Base-by-base conservation (phyloP, 2,797 vertebrate genomes). In the Myioborus miniatus region DNA sequence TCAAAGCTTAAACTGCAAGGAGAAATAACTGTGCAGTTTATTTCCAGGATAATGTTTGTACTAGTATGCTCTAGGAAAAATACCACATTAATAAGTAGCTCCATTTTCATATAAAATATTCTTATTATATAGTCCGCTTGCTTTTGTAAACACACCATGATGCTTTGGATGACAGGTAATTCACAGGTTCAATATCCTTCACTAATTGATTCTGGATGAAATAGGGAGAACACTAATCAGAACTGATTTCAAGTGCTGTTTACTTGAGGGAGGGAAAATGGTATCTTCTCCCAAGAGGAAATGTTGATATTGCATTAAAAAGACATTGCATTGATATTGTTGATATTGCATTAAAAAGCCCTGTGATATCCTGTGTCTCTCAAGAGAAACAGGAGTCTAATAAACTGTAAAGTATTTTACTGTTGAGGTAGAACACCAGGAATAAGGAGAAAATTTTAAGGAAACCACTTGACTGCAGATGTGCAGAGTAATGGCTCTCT, bases 191-290 rank as follows among this genome's bases (percentile, higher is more conserved):
- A 97, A 96, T 98, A 97, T 95, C 74, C 71, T 97, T 53, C 90
- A 88, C 93, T 98, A 98, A 98, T 97, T 98, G 97, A 97, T 97
- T 83, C 60, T 95, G 64, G 70, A 94, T 96, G 89, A 97, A 96
- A 93, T 72, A 94, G 78, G 64, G 95, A 97, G 82, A 94, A 60
- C 46, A 78, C 89, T 96, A 96, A 98, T 97, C 96, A 97, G 95
- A 97, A 96, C 75, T 95, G 97, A 97, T 97, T 98, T 97, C 93
- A 94, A 92, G 96, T 94, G 93, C 94, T 96, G 78, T 89, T 96
- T 90, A 96, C 88, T 95, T 96, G 94, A 89, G 93, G 65, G 87
- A 93, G 41, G 85, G 81, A 94, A 97, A 97, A 97, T 86, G 86
- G 59, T 94, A 65, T 94, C 75, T 79, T 95, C 72, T 91, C 87